phyloP scores from a whole-genome alignment of 2,113 vertebrate genomes.

The Emydocephalus ijimae region DNA sequence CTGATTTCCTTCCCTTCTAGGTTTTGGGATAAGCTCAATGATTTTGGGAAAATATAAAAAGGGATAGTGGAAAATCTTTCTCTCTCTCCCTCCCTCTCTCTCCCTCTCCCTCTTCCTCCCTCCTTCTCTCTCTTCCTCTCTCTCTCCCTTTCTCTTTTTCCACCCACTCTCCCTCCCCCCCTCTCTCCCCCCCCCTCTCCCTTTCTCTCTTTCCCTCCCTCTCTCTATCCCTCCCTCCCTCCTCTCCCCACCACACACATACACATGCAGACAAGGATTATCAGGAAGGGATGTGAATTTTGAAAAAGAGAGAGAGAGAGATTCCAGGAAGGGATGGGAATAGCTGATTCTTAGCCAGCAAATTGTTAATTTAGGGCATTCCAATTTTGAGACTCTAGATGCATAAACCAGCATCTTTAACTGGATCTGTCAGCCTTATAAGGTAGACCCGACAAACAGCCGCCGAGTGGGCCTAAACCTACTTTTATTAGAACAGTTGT shows the following conservation, averaged over 20 bases:
- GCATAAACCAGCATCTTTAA: background rate
- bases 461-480: background rate
- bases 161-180: too few species aligned
- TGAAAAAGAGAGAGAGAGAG: background rate
- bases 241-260: background rate
- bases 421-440: background rate
- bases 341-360: background rate
- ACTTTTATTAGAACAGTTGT: background rate
- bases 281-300: too few species aligned
- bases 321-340: background rate
- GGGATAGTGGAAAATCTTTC: background rate
- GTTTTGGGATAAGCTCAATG: background rate
- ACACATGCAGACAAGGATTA: background rate
- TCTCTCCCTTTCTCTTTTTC: too few species aligned
- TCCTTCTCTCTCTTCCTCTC: accelerated
- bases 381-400: background rate
- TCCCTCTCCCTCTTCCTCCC: too few species aligned
- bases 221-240: too few species aligned
- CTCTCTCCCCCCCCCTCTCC: too few species aligned
- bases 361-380: background rate
- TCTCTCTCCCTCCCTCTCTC: too few species aligned
- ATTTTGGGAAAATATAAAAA: background rate
- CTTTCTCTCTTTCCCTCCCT: too few species aligned
- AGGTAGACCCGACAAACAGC: background rate
- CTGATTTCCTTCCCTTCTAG: background rate